A percentile compares a stretch with the other conserved stretches of the same genome.
phyloP scores from a whole-genome alignment of 92 coral and sea anemone species.

The Epizoanthus rinbou region DNA sequence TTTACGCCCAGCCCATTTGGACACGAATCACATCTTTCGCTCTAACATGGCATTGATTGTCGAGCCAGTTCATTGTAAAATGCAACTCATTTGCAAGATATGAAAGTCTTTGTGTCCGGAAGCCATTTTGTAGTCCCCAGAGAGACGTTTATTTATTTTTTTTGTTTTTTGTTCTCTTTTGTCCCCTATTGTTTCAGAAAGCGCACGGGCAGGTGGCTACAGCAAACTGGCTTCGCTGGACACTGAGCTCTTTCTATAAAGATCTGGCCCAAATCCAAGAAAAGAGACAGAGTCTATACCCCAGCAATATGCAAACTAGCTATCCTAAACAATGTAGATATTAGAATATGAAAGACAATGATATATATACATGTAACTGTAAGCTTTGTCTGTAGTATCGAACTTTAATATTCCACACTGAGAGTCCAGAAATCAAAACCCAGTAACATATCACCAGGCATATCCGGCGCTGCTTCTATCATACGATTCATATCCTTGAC shows the following conservation, averaged over 20 bases:
- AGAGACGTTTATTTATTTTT: neutral
- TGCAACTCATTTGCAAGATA: neutral
- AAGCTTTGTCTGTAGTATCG: too few relatives aligned
- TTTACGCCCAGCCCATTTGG: neutral
- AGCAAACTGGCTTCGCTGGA: neutral
- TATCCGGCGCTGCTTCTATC: too few relatives aligned
- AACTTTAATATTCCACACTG: too few relatives aligned
- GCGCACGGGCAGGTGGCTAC: conserved; percentile 29
- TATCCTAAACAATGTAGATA: neutral
- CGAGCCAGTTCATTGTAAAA: conserved; percentile 6
- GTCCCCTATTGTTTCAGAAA: conserved; percentile 35
- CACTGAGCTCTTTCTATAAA: neutral
- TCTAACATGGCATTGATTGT: neutral
- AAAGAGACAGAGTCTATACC: neutral
- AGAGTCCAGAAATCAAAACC: too few relatives aligned
- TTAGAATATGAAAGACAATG: neutral
- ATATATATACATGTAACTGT: neutral
- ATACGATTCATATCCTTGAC: too few relatives aligned
- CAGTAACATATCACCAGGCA: too few relatives aligned
- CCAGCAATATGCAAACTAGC: neutral
- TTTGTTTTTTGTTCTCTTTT: neutral
- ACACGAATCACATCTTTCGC: conserved; percentile 18
- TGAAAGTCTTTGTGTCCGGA: conserved; percentile 1
- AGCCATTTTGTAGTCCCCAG: conserved; percentile 26
- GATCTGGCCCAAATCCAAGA: neutral